phyloP scores from a whole-genome alignment of 2,113 vertebrate species.

The Prinia subflava region DNA sequence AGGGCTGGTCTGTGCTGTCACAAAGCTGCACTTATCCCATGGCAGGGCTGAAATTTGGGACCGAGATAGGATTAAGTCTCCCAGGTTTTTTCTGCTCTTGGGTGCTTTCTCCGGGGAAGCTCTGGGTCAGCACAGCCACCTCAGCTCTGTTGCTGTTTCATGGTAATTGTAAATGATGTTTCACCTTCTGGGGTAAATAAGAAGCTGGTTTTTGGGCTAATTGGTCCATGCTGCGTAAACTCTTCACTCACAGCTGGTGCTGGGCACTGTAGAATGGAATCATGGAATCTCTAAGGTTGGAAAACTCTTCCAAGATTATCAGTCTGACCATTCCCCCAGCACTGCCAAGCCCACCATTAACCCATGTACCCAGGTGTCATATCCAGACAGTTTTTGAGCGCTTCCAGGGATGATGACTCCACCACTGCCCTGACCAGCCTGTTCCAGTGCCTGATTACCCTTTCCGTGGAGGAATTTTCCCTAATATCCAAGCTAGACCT shows the following conservation, averaged over 20 bases:
- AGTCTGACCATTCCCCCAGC: not conserved
- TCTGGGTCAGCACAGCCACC: not conserved
- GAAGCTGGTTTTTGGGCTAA: fast-evolving
- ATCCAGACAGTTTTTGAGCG: not conserved
- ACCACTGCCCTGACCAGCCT: not conserved
- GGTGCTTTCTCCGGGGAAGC: not conserved
- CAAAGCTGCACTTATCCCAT: fast-evolving
- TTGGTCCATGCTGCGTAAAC: fast-evolving
- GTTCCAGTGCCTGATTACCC: not conserved
- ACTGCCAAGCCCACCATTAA: not conserved
- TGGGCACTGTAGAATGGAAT: not conserved
- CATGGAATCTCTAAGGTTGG: not conserved
- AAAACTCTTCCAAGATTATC: not conserved
- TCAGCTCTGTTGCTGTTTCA: not conserved
- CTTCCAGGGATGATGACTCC: not conserved
- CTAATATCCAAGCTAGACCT: not conserved
- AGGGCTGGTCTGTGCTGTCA: not conserved
- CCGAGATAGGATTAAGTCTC: fast-evolving
- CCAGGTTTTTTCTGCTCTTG: fast-evolving
- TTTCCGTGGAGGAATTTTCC: not conserved
- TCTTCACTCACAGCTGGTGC: fast-evolving
- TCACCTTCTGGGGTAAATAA: not conserved
- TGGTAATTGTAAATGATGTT: not conserved
- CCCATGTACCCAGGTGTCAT: not conserved
- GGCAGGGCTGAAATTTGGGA: not conserved